These are phyloP conservation scores for Aplidium turbinatum DNA, from an alignment of 23 tunicate genomes.

Conservation along the genomic window DNA sequence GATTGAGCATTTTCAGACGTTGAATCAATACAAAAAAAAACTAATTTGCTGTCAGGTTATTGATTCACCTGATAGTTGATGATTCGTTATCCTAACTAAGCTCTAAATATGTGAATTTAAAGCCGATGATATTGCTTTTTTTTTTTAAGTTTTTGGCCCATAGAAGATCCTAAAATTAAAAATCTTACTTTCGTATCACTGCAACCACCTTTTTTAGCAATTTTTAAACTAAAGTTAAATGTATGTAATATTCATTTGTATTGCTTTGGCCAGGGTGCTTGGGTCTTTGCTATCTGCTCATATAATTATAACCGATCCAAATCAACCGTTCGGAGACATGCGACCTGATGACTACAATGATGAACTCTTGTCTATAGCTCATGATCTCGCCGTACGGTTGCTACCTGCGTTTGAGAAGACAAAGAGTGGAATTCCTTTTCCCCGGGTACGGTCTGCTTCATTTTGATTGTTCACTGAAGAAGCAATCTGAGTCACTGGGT, in stretches of 20 bases:
- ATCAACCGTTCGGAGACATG: conserved; percentile 88
- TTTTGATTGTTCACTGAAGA: conserved; percentile 8
- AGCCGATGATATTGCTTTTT: background rate
- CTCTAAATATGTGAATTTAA: background rate
- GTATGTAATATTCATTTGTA: background rate
- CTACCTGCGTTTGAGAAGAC: conserved; percentile 85
- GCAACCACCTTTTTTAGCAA: too few relatives aligned
- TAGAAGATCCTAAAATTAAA: too few relatives aligned
- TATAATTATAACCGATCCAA: conserved; percentile 67
- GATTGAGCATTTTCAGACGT: too few relatives aligned
- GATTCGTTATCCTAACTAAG: background rate
- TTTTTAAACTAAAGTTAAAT: background rate
- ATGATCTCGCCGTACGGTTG: conserved; percentile 88
- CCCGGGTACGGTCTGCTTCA: conserved; percentile 49
- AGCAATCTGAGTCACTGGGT: too few relatives aligned
- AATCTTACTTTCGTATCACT: too few relatives aligned
- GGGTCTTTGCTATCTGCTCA: conserved; percentile 92
- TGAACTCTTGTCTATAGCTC: conserved; percentile 70
- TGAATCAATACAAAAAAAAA: too few relatives aligned
- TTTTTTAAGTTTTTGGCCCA: too few relatives aligned
- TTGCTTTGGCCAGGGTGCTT: conserved; percentile 53
- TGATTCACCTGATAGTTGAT: too few relatives aligned
- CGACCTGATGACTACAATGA: conserved; percentile 60
- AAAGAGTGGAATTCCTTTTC: conserved; percentile 82
- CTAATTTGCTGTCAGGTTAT: too few relatives aligned